phyloP scores from a whole-genome alignment of 1,140 invertebrate species.

The Papilio machaon region DNA sequence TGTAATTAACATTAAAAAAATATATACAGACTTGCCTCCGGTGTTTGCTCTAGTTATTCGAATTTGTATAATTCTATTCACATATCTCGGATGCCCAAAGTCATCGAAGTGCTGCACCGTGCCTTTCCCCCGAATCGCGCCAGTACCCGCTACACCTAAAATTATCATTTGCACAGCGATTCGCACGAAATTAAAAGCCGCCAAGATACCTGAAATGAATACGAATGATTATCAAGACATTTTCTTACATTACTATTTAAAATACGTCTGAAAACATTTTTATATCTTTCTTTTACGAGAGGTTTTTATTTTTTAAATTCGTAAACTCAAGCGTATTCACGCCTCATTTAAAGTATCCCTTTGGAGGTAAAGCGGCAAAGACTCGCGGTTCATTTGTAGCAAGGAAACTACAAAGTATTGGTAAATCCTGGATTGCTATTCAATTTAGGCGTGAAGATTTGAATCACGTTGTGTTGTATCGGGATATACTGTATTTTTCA shows the following conservation, averaged over 20 bases:
- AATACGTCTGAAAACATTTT: neutral
- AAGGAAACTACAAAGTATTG: neutral
- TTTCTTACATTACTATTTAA: neutral
- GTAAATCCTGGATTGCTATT: neutral
- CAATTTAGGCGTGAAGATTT: neutral
- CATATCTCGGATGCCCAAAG: too few relatives aligned
- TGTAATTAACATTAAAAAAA: too few relatives aligned
- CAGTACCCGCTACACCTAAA: too few relatives aligned
- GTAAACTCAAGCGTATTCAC: slow-evolving; percentile 22
- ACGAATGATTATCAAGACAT: neutral
- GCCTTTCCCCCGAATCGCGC: too few relatives aligned
- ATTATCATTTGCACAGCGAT: too few relatives aligned
- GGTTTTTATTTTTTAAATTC: neutral
- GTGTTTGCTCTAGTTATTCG: too few relatives aligned
- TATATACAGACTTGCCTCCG: too few relatives aligned
- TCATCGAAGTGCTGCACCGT: too few relatives aligned
- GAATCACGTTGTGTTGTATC: neutral
- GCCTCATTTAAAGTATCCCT: slow-evolving; percentile 23
- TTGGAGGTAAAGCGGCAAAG: neutral
- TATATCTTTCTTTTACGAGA: neutral
- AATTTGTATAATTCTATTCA: too few relatives aligned
- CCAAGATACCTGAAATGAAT: too few relatives aligned
- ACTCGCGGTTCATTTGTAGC: neutral
- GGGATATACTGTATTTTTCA: neutral
- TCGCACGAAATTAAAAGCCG: too few relatives aligned